A percentile compares a stretch with the other conserved stretches of the same genome.
phyloP scores from a whole-genome alignment of 2,797 vertebrate species.

The Oreonectes daqikongensis region DNA sequence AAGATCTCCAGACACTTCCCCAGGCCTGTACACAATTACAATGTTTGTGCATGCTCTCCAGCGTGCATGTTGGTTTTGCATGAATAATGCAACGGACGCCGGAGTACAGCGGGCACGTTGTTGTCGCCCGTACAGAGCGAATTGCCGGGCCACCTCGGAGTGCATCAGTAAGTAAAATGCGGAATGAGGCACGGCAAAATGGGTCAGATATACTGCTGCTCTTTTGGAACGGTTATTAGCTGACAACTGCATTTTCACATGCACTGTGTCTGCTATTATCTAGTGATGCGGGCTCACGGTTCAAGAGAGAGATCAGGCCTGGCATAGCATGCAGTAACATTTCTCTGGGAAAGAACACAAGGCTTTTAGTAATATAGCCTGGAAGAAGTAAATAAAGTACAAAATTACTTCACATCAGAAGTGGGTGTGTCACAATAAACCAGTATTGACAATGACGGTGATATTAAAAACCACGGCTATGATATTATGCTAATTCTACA shows the following conservation, averaged over 20 bases:
- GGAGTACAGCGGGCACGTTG: slow-evolving; percentile 52
- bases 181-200: slow-evolving; percentile 26
- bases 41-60: slow-evolving; percentile 47
- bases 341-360: slow-evolving; percentile 41
- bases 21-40: slow-evolving; percentile 57
- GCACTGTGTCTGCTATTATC: slow-evolving; percentile 43
- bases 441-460: no score
- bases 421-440: no score
- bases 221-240: slow-evolving; percentile 57
- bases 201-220: slow-evolving; percentile 19
- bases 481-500: no score
- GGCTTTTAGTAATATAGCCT: slow-evolving; percentile 41
- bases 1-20: slow-evolving; percentile 61
- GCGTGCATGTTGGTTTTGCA: slow-evolving; percentile 54
- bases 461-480: no score
- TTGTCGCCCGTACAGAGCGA: slow-evolving; percentile 61
- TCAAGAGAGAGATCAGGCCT: slow-evolving; percentile 30
- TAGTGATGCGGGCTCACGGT: slow-evolving; percentile 25
- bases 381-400: not conserved
- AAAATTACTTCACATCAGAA: no score
- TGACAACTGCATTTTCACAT: slow-evolving; percentile 60
- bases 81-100: slow-evolving; percentile 73
- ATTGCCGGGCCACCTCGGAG: slow-evolving; percentile 43
- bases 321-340: slow-evolving; percentile 22
- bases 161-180: slow-evolving; percentile 45